Conservation (phyloP, 2,888 invertebrate genomes). For the Electrophaes corylata region DNA sequence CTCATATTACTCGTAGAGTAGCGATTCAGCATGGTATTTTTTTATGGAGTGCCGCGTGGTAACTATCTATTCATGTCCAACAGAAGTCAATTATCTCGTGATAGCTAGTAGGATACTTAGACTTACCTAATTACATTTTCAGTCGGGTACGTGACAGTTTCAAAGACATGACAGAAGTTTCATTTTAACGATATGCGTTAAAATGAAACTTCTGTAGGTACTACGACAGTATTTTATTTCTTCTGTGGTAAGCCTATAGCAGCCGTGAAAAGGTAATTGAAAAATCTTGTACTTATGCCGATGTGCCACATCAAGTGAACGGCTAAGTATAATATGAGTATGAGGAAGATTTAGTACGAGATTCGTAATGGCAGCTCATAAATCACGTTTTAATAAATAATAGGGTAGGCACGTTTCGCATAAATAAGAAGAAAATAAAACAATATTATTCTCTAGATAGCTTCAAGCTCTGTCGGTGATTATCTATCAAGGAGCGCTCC, state of each 20-base stretch:
- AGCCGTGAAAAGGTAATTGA: background rate
- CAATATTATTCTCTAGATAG: conserved; percentile 7
- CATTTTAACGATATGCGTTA: too few relatives aligned
- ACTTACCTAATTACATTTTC: background rate
- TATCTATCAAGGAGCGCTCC: conserved; percentile 5
- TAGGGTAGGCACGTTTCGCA: background rate
- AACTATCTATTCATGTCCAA: background rate
- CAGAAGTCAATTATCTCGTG: background rate
- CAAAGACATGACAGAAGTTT: too few relatives aligned
- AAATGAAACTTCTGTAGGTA: background rate
- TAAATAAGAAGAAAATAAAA: conserved; percentile 6
- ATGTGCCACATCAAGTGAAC: conserved; percentile 3
- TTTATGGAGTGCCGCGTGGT: too few relatives aligned
- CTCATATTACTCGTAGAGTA: too few relatives aligned
- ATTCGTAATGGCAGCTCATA: conserved; percentile 12
- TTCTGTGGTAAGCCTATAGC: background rate
- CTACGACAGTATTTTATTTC: background rate
- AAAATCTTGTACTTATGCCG: background rate
- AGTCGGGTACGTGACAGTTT: background rate
- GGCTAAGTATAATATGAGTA: conserved; percentile 10
- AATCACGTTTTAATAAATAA: conserved; percentile 15
- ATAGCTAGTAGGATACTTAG: background rate
- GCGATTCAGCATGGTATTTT: too few relatives aligned
- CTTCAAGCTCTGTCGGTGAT: background rate
- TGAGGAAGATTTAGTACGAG: conserved; percentile 19